Evolutionary conservation across 2,888 invertebrate species (phyloP), one percentile per base, ranked within the genome.

Genomic region (Melanotus villosus): DNA sequence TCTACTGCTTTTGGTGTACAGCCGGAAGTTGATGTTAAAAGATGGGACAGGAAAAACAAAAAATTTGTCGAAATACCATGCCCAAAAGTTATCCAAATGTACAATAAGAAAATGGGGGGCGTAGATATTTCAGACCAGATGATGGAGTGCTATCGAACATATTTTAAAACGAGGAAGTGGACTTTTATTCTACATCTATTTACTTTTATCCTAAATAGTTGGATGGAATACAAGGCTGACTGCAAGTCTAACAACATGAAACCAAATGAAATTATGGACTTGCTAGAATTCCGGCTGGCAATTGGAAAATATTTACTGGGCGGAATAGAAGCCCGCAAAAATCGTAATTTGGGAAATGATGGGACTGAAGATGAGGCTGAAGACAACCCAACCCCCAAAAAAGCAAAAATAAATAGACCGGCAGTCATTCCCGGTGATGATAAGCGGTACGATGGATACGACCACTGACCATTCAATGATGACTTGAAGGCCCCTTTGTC

Each of bases 211-310:
- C 14, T 43, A 1, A 43, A 43, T 16, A 43, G 43, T 43, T 43
- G 14, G 43, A 43, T 43, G 16, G 43, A 43, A 10, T 43, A 43
- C n/a, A 12, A 16, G 10, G 4, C 18, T 10, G 14, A 43, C 43
- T 43, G 43, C 43, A 43, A 43, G n/a, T 2, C 3, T 5, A 43
- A 43, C 43, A 43, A 43, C 10, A 7, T 7, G 4, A 38, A 38
- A 38, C 10, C 38, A 38, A 38, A 38, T 12, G 38, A 7, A 38
- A 38, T 38, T 38, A 38, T 38, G 38, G 38, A 38, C 38, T 38
- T 38, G n/a, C 38, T 38, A 38, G n/a, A 38, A 4, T 38, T 38
- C 14, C 38, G 38, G 14, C 38, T 38, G 14, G 38, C 10, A 7
- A 38, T 38, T 38, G 38, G 38, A 10, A 3, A 38, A 38, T 38